Conservation (phyloP, 1,140 invertebrate genomes). For the Acyrthosiphon pisum region DNA sequence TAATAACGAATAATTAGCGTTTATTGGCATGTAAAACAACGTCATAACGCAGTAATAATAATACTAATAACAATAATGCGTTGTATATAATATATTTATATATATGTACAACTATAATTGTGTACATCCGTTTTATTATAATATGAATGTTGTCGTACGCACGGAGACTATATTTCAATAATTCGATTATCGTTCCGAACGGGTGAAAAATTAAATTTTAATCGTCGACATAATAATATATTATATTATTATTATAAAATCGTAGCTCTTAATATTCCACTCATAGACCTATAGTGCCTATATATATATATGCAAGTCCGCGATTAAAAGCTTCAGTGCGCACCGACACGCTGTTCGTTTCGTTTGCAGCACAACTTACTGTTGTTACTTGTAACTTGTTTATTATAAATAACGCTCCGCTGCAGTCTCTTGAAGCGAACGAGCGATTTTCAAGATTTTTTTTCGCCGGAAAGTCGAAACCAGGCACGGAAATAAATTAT, state of each 20-base stretch:
- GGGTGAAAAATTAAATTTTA: not conserved
- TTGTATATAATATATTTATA: not conserved
- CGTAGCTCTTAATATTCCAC: not conserved
- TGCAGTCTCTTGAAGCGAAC: no score
- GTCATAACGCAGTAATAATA: not conserved
- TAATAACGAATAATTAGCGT: not conserved
- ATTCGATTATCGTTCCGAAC: not conserved
- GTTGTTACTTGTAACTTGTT: no score
- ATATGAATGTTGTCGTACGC: not conserved
- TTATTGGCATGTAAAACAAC: slow-evolving; percentile 24
- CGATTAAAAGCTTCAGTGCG: not conserved
- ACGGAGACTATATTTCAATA: not conserved
- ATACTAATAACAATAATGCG: not conserved
- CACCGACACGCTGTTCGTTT: not conserved
- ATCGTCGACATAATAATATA: not conserved
- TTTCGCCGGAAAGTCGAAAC: no score
- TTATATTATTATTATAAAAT: not conserved
- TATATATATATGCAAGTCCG: no score
- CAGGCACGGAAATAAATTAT: no score
- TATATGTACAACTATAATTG: not conserved
- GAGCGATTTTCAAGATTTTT: no score
- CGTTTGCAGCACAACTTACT: no score
- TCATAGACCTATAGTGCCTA: no score
- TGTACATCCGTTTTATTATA: not conserved
- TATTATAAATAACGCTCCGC: no score